phyloP scores from a whole-genome alignment of 1,140 invertebrate genomes.

The Ceratitis capitata region DNA sequence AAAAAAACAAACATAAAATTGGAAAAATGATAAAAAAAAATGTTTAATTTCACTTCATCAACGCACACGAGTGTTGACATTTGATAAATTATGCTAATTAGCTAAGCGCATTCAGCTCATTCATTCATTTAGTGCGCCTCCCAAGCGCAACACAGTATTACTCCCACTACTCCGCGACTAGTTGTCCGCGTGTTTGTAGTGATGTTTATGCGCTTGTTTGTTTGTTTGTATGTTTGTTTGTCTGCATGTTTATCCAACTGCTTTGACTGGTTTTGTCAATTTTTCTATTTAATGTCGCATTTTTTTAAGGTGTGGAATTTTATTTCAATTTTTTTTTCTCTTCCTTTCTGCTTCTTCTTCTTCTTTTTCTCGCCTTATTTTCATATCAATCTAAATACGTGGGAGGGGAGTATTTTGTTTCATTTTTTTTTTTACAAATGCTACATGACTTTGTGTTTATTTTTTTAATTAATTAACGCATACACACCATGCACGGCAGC shows the following conservation, averaged over 20 bases:
- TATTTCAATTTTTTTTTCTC: not conserved
- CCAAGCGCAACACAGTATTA: not conserved
- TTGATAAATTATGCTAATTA: constrained; percentile 38
- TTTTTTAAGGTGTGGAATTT: constrained; percentile 32
- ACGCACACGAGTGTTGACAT: constrained; percentile 37
- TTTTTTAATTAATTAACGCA: constrained; percentile 34
- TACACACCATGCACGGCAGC: not conserved
- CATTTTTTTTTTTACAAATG: not conserved
- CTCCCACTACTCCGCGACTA: no score
- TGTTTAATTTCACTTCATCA: constrained; percentile 48
- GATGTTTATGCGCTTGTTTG: no score
- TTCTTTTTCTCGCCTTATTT: not conserved
- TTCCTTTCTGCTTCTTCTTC: not conserved
- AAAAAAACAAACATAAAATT: no score
- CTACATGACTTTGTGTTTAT: not conserved
- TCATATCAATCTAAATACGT: no score
- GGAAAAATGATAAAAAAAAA: constrained; percentile 11
- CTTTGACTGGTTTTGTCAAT: constrained; percentile 33
- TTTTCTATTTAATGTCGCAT: constrained; percentile 14
- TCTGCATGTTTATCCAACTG: not conserved
- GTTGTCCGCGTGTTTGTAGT: no score
- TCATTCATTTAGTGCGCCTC: constrained; percentile 17
- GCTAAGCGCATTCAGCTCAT: constrained; percentile 28
- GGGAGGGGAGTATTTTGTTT: constrained; percentile 8
- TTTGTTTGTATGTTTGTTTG: not conserved